These are phyloP conservation scores for Corythornis cristatus DNA, from an alignment of 2,113 vertebrate genomes.

Conservation along the genomic window DNA sequence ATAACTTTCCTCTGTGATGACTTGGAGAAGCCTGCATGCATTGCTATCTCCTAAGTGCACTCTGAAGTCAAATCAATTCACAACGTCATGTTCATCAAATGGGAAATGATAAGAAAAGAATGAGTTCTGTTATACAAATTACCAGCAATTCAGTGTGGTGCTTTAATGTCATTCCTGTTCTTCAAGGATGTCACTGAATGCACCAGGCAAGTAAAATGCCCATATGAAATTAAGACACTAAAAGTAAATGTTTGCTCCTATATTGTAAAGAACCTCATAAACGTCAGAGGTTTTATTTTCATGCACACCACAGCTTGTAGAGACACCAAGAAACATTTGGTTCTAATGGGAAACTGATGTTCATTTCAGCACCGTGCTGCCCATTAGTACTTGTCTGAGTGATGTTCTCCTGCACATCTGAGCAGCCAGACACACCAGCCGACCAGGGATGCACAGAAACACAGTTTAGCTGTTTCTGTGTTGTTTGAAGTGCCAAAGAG, in stretches of 20 bases:
- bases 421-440: neutral
- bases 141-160: constrained; percentile 19
- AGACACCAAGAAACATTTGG: neutral
- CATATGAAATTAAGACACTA: constrained; percentile 46
- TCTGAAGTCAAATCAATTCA: constrained; percentile 58
- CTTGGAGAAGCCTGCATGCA: neutral
- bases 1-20: neutral
- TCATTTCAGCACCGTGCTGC: neutral
- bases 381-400: neutral
- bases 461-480: accelerated
- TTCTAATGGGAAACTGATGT: constrained; percentile 30
- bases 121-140: constrained; percentile 60
- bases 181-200: constrained; percentile 16
- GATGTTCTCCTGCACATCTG: neutral
- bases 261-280: constrained; percentile 44
- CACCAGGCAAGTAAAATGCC: constrained; percentile 25
- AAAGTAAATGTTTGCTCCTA: constrained; percentile 49
- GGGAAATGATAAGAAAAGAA: constrained; percentile 57
- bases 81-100: constrained; percentile 43
- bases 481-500: neutral
- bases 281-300: constrained; percentile 49
- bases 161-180: constrained; percentile 46
- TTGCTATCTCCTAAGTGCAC: constrained; percentile 14
- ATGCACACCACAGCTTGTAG: neutral
- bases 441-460: neutral